These are phyloP conservation scores for Esox niger DNA, from an alignment of 2,113 vertebrate species.

Conservation along the genomic window DNA sequence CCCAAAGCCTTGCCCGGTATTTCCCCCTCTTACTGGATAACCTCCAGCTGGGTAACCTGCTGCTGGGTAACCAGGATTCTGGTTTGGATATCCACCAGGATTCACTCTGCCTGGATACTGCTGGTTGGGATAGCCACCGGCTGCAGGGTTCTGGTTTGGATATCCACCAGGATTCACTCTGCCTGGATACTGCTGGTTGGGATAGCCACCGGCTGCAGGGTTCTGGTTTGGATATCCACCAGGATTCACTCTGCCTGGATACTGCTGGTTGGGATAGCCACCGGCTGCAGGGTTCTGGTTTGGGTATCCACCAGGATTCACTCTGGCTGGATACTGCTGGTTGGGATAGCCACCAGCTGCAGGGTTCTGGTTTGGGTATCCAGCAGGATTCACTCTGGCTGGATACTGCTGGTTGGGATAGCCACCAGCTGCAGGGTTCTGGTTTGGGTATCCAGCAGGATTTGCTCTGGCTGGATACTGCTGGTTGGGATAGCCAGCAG, in stretches of 20 bases:
- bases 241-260: conserved; percentile 11
- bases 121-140: background rate
- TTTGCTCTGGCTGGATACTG: conserved; percentile 18
- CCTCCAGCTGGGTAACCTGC: conserved; percentile 48
- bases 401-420: conserved; percentile 4
- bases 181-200: background rate
- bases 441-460: conserved; percentile 58
- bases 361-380: conserved; percentile 9
- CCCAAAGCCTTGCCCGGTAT: conserved; percentile 50
- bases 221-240: conserved; percentile 12
- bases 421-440: conserved; percentile 35
- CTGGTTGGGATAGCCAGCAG: conserved; percentile 3
- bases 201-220: conserved; percentile 20
- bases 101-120: conserved; percentile 5
- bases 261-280: background rate
- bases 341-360: background rate
- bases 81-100: conserved; percentile 31
- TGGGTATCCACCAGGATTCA: conserved; percentile 52
- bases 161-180: conserved; percentile 5
- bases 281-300: conserved; percentile 51
- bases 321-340: conserved; percentile 7
- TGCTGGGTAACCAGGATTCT: conserved; percentile 27
- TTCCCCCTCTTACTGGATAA: conserved; percentile 52
- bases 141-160: conserved; percentile 20
- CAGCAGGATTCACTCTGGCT: conserved; percentile 6